phyloP scores from a whole-genome alignment of 2,888 invertebrate species.

The Microchrysa polita region DNA sequence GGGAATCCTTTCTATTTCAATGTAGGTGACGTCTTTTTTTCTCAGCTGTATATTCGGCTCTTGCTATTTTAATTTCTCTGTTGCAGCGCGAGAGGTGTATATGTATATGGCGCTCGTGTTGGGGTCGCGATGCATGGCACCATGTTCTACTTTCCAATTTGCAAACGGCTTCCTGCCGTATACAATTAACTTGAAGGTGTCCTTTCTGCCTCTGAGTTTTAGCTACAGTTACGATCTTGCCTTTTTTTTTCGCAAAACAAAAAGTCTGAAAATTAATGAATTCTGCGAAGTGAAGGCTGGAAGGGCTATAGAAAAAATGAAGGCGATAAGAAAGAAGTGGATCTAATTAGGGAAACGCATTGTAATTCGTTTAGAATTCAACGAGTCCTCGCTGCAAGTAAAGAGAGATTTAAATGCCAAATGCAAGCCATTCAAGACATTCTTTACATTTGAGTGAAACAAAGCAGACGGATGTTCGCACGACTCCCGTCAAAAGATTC shows the following conservation, averaged over 20 bases:
- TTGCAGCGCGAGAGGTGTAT: no score
- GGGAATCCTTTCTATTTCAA: not conserved
- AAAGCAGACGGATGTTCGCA: not conserved
- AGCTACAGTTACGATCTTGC: slow-evolving; percentile 3
- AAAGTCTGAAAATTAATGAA: slow-evolving; percentile 15
- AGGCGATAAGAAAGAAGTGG: not conserved
- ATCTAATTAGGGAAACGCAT: slow-evolving; percentile 33
- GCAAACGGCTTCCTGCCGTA: slow-evolving; percentile 5
- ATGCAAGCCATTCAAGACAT: not conserved
- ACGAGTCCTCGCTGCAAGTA: slow-evolving; percentile 13
- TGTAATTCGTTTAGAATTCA: slow-evolving; percentile 26
- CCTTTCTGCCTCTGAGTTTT: slow-evolving; percentile 12
- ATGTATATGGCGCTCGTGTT: not conserved
- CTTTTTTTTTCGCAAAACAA: not conserved
- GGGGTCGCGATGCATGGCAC: not conserved
- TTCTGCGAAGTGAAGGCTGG: not conserved
- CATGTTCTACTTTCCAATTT: slow-evolving; percentile 18
- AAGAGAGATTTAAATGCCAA: not conserved
- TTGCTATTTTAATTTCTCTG: not conserved
- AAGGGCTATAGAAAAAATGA: not conserved
- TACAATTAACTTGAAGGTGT: slow-evolving; percentile 10
- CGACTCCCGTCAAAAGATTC: not conserved
- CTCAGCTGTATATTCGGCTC: not conserved
- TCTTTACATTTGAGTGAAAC: not conserved
- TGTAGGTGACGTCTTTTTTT: not conserved